phyloP scores from a whole-genome alignment of 2,113 vertebrate genomes.

The Psilopogon haemacephalus region DNA sequence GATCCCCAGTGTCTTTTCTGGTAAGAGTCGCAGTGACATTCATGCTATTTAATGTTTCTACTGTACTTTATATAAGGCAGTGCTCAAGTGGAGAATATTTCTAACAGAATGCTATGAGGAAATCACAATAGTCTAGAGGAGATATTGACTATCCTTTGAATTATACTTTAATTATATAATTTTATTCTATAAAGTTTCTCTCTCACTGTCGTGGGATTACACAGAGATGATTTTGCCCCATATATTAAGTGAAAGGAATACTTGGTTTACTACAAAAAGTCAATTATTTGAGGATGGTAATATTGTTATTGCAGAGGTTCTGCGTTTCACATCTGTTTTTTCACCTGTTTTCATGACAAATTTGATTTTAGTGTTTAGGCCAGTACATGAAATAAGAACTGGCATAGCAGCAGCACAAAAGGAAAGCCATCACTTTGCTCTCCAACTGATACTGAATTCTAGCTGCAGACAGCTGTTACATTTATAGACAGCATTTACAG shows the following conservation, averaged over 20 bases:
- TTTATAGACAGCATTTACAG: not conserved
- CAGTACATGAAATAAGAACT: not conserved
- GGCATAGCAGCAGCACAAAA: not conserved
- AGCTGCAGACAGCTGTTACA: not conserved
- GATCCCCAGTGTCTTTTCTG: constrained; percentile 98
- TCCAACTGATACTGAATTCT: not conserved
- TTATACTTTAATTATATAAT: not conserved
- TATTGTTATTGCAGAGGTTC: not conserved
- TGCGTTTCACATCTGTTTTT: not conserved
- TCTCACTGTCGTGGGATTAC: not conserved
- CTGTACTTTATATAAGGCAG: not conserved
- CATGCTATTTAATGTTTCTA: not conserved
- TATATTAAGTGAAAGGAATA: not conserved
- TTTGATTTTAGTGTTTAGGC: not conserved
- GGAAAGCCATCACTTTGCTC: not conserved
- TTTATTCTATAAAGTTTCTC: not conserved
- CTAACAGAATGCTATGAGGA: not conserved
- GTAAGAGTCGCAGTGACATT: constrained; percentile 77
- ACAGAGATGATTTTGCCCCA: not conserved
- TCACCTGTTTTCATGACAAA: not conserved
- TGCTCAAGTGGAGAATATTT: not conserved
- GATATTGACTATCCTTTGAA: not conserved
- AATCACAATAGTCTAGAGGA: not conserved
- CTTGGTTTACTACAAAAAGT: not conserved
- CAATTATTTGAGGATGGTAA: not conserved